phyloP scores from a whole-genome alignment of 1,140 invertebrate species.

The Ostrea denselamellosa region DNA sequence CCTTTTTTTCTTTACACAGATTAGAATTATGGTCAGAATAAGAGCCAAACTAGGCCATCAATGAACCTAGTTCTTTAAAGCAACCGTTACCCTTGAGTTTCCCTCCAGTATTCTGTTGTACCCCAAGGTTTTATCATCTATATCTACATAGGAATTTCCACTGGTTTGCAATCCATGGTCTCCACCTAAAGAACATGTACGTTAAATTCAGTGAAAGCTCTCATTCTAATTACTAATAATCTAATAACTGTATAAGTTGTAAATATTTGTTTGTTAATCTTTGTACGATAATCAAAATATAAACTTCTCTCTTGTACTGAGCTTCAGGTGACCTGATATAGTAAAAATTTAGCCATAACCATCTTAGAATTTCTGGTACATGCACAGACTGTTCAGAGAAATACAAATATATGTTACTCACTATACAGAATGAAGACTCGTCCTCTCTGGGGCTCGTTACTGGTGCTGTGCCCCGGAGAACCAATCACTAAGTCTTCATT shows the following conservation, averaged over 20 bases:
- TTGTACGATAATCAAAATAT: too few species aligned
- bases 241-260: too few species aligned
- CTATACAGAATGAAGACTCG: slow-evolving; percentile 68
- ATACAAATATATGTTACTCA: slow-evolving; percentile 37
- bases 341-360: too few species aligned
- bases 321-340: too few species aligned
- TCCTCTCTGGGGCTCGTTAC: slow-evolving; percentile 56
- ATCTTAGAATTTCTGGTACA: too few species aligned
- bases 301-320: too few species aligned
- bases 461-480: slow-evolving; percentile 61
- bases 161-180: not conserved
- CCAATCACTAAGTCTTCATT: slow-evolving; percentile 70
- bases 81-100: slow-evolving; percentile 29
- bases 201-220: not conserved
- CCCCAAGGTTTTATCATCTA: not conserved
- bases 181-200: not conserved
- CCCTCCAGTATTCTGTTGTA: not conserved
- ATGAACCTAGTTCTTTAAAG: too few species aligned
- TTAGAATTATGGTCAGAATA: too few species aligned
- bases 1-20: too few species aligned
- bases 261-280: too few species aligned
- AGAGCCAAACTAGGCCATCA: too few species aligned
- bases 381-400: too few species aligned
- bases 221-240: not conserved
- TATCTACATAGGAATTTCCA: not conserved